Evolutionary conservation across 2,797 vertebrate genomes (phyloP).

Genomic region (Myotis vivesi): DNA sequence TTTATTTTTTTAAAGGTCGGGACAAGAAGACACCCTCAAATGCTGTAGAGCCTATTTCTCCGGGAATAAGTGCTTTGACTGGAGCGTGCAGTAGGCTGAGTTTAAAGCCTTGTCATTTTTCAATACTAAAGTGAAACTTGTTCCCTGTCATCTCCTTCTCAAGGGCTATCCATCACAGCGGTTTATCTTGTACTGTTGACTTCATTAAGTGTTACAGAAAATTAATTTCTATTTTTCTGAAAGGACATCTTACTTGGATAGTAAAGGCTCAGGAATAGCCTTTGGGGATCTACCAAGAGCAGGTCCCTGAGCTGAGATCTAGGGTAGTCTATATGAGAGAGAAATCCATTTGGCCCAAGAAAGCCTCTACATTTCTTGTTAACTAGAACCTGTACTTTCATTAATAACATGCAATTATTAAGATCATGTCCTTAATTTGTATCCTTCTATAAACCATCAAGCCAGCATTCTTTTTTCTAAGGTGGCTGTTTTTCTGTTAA

Average conservation of each 20-base stretch:
- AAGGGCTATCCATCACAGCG: constrained; percentile 63
- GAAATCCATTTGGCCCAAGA: constrained; percentile 64
- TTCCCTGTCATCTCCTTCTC: constrained; percentile 70
- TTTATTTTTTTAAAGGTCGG: constrained; percentile 68
- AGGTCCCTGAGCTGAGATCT: constrained; percentile 61
- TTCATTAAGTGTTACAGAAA: constrained; percentile 66
- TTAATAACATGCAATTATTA: constrained; percentile 9
- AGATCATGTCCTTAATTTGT: not conserved
- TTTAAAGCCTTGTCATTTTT: constrained; percentile 77
- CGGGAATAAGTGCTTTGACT: constrained; percentile 69
- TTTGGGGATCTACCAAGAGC: constrained; percentile 61
- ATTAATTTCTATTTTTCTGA: constrained; percentile 75
- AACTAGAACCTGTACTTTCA: constrained; percentile 34
- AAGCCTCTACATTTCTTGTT: constrained; percentile 26
- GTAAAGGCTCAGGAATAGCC: constrained; percentile 53
- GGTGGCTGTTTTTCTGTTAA: not conserved
- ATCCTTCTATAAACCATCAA: not conserved
- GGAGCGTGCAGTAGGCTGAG: constrained; percentile 37
- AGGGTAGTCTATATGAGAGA: constrained; percentile 62
- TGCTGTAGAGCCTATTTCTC: constrained; percentile 62
- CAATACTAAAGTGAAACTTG: constrained; percentile 64
- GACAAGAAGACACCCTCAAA: constrained; percentile 62
- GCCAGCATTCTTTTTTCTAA: not conserved
- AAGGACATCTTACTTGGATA: constrained; percentile 67
- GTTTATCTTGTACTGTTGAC: constrained; percentile 67